A percentile compares a stretch with the other conserved stretches of the same genome.
phyloP scores from a whole-genome alignment of 2,888 invertebrate genomes.

The Chrysolina haemoptera region DNA sequence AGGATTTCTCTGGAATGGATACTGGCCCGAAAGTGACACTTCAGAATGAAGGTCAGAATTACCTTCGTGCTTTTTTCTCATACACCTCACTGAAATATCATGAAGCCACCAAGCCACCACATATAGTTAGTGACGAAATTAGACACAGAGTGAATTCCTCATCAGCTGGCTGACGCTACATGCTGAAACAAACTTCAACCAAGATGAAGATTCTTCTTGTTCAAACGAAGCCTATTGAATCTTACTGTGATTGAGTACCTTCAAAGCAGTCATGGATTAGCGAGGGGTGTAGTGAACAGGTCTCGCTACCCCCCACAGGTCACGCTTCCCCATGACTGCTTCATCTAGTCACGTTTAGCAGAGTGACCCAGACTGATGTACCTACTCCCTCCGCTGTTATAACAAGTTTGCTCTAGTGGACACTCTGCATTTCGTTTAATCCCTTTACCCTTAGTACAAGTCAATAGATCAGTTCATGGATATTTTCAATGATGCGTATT shows the following conservation, averaged over 20 bases:
- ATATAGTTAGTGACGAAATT: too few relatives aligned
- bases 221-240: slow-evolving; percentile 51
- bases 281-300: slow-evolving; percentile 58
- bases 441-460: slow-evolving; percentile 49
- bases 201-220: slow-evolving; percentile 36
- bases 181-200: neutral
- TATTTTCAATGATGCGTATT: neutral
- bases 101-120: too few relatives aligned
- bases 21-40: too few relatives aligned
- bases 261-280: slow-evolving; percentile 63
- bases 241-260: slow-evolving; percentile 68
- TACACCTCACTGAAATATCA: too few relatives aligned
- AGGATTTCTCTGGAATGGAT: too few relatives aligned
- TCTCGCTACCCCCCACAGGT: slow-evolving; percentile 62
- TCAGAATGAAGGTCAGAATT: too few relatives aligned
- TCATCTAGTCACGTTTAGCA: slow-evolving; percentile 66
- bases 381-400: slow-evolving; percentile 66
- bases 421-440: slow-evolving; percentile 61
- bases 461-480: slow-evolving; percentile 52
- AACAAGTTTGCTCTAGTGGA: slow-evolving; percentile 64
- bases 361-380: slow-evolving; percentile 68
- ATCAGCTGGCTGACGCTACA: too few relatives aligned
- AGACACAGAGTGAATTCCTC: too few relatives aligned
- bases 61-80: too few relatives aligned
- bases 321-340: slow-evolving; percentile 63